Conservation (phyloP, 2,888 invertebrate genomes). For the Penaeus monodon region DNA sequence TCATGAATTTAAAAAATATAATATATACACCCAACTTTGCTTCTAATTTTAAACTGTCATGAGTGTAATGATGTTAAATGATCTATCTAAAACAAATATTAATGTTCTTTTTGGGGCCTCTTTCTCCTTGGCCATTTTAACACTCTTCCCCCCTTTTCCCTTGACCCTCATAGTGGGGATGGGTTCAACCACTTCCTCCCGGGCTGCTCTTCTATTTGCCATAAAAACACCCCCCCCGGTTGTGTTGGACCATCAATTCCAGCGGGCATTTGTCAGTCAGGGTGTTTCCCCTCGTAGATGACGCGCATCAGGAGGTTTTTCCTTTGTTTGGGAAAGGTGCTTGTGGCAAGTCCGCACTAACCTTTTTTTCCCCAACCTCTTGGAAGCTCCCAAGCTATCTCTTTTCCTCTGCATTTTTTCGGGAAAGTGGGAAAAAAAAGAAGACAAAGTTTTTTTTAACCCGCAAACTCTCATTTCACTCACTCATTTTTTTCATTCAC, state of each 20-base stretch:
- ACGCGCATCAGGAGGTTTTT: constrained; percentile 51
- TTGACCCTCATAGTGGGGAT: constrained; percentile 23
- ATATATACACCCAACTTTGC: no score
- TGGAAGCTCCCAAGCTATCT: constrained; percentile 46
- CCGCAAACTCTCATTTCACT: no score
- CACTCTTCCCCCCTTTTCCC: background rate
- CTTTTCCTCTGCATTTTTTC: constrained; percentile 48
- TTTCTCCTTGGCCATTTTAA: no score
- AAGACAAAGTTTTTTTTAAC: no score
- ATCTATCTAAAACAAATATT: no score
- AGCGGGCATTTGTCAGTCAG: constrained; percentile 41
- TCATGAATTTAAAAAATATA: no score
- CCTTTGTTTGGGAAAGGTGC: constrained; percentile 50
- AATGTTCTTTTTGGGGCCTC: no score
- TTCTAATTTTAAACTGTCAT: no score
- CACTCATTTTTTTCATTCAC: no score
- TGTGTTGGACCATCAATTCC: constrained; percentile 11
- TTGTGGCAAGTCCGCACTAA: constrained; percentile 48
- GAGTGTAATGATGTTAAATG: no score
- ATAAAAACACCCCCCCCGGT: constrained; percentile 6
- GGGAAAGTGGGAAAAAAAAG: background rate
- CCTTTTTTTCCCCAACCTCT: constrained; percentile 46
- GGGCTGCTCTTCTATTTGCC: constrained; percentile 27
- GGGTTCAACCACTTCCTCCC: constrained; percentile 33
- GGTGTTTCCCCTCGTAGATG: constrained; percentile 54